phyloP scores from a whole-genome alignment of 2,888 invertebrate species.

The Coremacera marginata region DNA sequence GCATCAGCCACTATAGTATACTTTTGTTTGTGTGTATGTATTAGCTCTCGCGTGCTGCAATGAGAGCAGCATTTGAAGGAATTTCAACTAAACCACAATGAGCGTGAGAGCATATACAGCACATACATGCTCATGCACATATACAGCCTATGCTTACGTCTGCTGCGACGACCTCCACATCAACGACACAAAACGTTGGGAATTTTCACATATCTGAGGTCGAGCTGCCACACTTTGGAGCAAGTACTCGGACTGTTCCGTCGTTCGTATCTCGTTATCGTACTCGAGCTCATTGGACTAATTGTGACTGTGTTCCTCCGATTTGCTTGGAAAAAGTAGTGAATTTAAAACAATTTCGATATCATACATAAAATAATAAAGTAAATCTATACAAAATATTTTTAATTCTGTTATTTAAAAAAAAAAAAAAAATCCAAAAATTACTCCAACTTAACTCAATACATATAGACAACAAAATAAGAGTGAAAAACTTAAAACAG shows the following conservation, averaged over 20 bases:
- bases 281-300: constrained; percentile 4
- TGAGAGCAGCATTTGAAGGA: too few species aligned
- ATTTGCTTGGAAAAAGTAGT: neutral
- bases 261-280: constrained; percentile 43
- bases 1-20: neutral
- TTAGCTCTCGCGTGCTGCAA: too few species aligned
- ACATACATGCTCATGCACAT: neutral
- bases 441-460: neutral
- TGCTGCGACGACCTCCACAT: constrained; percentile 4
- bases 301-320: neutral
- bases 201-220: constrained; percentile 15
- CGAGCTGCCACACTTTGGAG: constrained; percentile 41
- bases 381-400: neutral
- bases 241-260: constrained; percentile 45
- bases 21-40: too few species aligned
- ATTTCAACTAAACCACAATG: too few species aligned
- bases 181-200: constrained; percentile 1
- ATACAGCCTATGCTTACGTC: neutral
- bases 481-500: neutral
- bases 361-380: neutral
- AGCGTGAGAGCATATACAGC: neutral
- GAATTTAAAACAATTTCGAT: neutral
- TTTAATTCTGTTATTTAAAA: neutral
- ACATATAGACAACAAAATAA: neutral
- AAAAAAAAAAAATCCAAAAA: too few species aligned